These are phyloP conservation scores for Leptinotarsa peninsularis DNA, from an alignment of 2,888 invertebrate genomes.

Conservation along the genomic window DNA sequence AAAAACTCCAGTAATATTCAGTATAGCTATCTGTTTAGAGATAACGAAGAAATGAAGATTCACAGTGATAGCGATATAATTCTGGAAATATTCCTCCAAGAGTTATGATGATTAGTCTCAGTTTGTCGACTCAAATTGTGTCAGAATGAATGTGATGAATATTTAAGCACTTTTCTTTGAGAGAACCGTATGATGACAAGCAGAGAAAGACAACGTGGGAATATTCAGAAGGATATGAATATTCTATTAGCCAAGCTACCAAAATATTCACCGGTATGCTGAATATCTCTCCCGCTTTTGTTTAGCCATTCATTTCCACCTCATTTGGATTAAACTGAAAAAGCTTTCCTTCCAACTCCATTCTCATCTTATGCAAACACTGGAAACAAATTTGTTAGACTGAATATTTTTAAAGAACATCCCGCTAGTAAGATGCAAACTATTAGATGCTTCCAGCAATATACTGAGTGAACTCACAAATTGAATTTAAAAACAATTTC, in stretches of 20 bases:
- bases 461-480: slow-evolving; percentile 45
- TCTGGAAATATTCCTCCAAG: too few relatives aligned
- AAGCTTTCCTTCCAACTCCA: slow-evolving; percentile 47
- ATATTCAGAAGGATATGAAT: slow-evolving; percentile 15
- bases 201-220: background rate
- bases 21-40: too few relatives aligned
- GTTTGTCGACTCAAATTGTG: too few relatives aligned
- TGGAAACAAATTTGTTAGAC: slow-evolving; percentile 37
- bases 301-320: slow-evolving; percentile 22
- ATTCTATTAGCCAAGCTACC: slow-evolving; percentile 14
- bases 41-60: too few relatives aligned
- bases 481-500: slow-evolving; percentile 54
- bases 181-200: background rate
- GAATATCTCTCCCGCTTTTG: slow-evolving; percentile 15
- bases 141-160: too few relatives aligned
- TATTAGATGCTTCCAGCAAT: slow-evolving; percentile 30
- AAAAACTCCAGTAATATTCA: too few relatives aligned
- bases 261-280: slow-evolving; percentile 18
- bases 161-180: background rate
- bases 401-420: slow-evolving; percentile 34
- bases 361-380: slow-evolving; percentile 28
- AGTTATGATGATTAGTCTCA: too few relatives aligned
- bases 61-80: too few relatives aligned
- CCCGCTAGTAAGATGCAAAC: slow-evolving; percentile 33
- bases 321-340: slow-evolving; percentile 25